Evolutionary conservation across 2,113 vertebrate species (phyloP).

Genomic region (Gymnarchus niloticus): DNA sequence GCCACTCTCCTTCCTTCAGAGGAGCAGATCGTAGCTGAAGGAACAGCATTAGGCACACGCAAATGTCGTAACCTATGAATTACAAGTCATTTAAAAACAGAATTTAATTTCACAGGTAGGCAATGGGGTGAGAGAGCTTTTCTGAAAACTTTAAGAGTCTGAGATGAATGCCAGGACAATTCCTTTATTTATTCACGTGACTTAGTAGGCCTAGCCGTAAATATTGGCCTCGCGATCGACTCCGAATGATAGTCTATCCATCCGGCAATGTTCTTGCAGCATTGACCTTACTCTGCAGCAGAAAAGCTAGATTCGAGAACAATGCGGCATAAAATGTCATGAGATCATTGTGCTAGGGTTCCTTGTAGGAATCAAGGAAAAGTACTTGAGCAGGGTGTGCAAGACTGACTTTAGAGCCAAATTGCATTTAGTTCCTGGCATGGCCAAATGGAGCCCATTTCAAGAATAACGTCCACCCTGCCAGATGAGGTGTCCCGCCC

Average conservation of each 20-base stretch:
- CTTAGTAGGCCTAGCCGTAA: neutral
- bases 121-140: neutral
- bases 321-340: neutral
- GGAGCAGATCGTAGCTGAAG: neutral
- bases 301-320: neutral
- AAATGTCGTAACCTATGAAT: neutral
- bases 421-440: slow-evolving; percentile 35
- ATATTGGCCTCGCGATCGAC: neutral
- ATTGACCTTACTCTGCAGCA: neutral
- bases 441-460: neutral
- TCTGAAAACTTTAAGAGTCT: neutral
- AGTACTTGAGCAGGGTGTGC: slow-evolving; percentile 4
- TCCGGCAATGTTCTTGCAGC: neutral
- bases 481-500: slow-evolving; percentile 16
- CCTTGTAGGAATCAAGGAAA: neutral
- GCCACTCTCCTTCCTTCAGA: neutral
- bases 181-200: neutral
- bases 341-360: slow-evolving; percentile 22
- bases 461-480: slow-evolving; percentile 7
- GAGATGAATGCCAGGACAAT: neutral
- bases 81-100: too few relatives aligned
- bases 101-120: neutral
- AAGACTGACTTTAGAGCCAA: neutral
- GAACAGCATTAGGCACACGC: neutral
- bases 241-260: neutral